A percentile compares a stretch with the other conserved stretches of the same genome.
Evolutionary conservation across 2,113 vertebrate genomes (phyloP).

Genomic region (Grammomys dolichurus): DNA sequence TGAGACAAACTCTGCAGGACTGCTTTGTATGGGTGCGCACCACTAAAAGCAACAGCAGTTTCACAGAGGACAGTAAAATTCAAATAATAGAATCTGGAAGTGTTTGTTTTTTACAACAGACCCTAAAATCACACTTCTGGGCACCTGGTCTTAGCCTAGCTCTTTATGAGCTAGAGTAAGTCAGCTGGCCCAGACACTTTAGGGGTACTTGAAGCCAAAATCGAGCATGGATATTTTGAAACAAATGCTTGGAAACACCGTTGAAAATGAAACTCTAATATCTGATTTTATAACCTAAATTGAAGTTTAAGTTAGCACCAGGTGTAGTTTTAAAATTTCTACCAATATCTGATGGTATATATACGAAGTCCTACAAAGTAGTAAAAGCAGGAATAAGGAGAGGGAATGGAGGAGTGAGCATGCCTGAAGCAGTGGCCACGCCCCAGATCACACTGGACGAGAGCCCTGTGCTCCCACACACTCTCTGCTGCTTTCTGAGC

Average conservation of each 20-base stretch:
- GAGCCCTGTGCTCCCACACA: no score
- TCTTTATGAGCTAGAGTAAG: constrained; percentile 79
- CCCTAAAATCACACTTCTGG: constrained; percentile 77
- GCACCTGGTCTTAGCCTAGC: constrained; percentile 62
- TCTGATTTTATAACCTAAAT: constrained; percentile 68
- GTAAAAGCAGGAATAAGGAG: not conserved
- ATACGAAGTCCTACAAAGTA: constrained; percentile 39
- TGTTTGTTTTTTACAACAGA: constrained; percentile 78
- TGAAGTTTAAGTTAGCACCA: not conserved
- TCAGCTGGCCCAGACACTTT: constrained; percentile 76
- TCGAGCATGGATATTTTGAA: constrained; percentile 79
- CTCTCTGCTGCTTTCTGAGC: not conserved
- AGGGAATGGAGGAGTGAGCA: not conserved
- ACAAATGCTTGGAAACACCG: constrained; percentile 72
- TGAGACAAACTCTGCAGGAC: constrained; percentile 22
- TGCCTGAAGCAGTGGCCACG: not conserved
- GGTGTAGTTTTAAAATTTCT: constrained; percentile 30
- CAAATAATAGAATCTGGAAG: constrained; percentile 69
- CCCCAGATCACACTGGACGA: no score
- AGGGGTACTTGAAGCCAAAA: constrained; percentile 73
- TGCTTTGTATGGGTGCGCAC: constrained; percentile 67
- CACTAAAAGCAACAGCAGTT: constrained; percentile 53
- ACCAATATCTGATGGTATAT: not conserved
- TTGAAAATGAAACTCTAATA: constrained; percentile 75
- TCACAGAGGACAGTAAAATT: constrained; percentile 50